These are phyloP conservation scores for Xenopus borealis DNA, from an alignment of 2,113 vertebrate genomes.

Conservation along the genomic window DNA sequence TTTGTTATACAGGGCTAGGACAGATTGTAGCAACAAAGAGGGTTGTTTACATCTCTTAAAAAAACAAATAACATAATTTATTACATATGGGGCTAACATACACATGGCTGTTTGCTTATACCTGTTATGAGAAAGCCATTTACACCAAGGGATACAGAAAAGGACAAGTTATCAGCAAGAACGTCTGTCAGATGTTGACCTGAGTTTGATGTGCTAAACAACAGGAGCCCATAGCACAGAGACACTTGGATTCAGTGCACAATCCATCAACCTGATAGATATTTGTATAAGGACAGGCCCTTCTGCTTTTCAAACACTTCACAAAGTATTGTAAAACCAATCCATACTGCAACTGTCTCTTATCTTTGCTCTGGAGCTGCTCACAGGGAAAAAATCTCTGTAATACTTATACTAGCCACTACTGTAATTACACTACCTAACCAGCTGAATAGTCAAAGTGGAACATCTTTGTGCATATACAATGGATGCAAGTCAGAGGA, in stretches of 20 bases:
- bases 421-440: too few species aligned
- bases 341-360: constrained; percentile 15
- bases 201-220: constrained; percentile 37
- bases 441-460: too few species aligned
- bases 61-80: constrained; percentile 22
- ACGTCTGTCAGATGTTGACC: constrained; percentile 29
- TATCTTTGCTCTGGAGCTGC: constrained; percentile 24
- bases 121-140: constrained; percentile 31
- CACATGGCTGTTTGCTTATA: constrained; percentile 22
- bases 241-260: constrained; percentile 2
- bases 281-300: constrained; percentile 40
- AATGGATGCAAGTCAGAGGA: too few species aligned
- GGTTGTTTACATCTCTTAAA: constrained; percentile 21
- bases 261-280: constrained; percentile 43
- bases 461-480: too few species aligned
- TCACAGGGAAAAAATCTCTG: background rate
- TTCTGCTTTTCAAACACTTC: constrained; percentile 41
- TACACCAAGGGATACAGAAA: background rate
- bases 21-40: constrained; percentile 14
- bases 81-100: constrained; percentile 19
- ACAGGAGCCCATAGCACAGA: constrained; percentile 32
- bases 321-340: constrained; percentile 32
- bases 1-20: constrained; percentile 13
- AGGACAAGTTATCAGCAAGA: constrained; percentile 33
- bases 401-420: too few species aligned